Evolutionary conservation across 2,888 invertebrate genomes (phyloP).

Genomic region (Mayetiola destructor): DNA sequence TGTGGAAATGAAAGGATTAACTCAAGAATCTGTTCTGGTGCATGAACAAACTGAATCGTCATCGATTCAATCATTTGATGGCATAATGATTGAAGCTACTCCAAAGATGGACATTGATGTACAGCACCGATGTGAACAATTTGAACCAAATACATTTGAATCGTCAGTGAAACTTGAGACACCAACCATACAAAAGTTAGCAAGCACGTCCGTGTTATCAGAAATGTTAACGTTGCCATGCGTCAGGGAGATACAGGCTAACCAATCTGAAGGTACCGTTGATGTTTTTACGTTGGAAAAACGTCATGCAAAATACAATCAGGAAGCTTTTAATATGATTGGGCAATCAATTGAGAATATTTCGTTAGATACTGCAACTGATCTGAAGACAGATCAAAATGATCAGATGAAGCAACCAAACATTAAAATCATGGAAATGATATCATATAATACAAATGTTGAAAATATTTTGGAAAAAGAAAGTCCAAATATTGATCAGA

Average conservation of each 20-base stretch:
- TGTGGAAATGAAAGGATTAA: neutral
- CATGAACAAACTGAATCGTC: neutral
- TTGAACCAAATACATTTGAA: neutral
- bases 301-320: neutral
- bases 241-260: neutral
- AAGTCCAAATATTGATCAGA: slow-evolving; percentile 21
- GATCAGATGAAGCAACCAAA: slow-evolving; percentile 28
- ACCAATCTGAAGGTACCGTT: neutral
- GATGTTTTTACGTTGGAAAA: neutral
- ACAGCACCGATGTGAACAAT: neutral
- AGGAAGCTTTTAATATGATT: neutral
- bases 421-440: slow-evolving; percentile 21
- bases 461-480: neutral
- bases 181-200: neutral
- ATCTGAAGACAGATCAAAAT: slow-evolving; percentile 16
- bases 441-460: slow-evolving; percentile 20
- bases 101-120: neutral
- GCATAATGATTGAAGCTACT: neutral
- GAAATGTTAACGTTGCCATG: neutral
- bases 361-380: neutral
- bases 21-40: slow-evolving; percentile 12
- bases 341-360: neutral
- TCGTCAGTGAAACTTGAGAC: neutral
- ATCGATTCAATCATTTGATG: neutral
- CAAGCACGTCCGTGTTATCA: neutral